Base-by-base conservation (phyloP, 2,797 vertebrate genomes). In the Atherinosoma microstoma region DNA sequence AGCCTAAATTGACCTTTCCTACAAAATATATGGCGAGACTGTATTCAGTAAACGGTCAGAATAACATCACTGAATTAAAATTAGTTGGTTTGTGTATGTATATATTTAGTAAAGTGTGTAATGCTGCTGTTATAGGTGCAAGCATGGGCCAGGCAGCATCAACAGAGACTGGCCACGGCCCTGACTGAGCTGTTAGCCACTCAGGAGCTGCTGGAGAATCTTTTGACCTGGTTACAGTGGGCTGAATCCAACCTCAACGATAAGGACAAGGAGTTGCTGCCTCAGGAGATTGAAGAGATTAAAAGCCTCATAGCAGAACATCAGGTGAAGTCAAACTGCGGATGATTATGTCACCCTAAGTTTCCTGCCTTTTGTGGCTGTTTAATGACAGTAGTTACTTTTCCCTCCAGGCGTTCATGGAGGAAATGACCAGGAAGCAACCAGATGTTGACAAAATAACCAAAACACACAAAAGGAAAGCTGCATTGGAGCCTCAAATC, bases 361-460 rank as follows among this genome's bases (percentile, higher is more conserved):
- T 40, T 34, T 18, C 29, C 11, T 34, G 56, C 10, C 53, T 35
- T 27, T 18, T n/a, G 0, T 27, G 6, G 45, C 24, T 57, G 10
- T 45, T 63, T 45, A 6, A 35, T 47, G 56, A 70, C 49, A 67
- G 45, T 24, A 64, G 38, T 71, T 81, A 15, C 56, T 78, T 60
- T 38, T 58, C 42, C 10, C 85, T 92, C 74, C 87, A 99, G 98
- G 94, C 87, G 0, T 99, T 99, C 87, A 98, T 99, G 98, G 98
- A 99, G 89, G 98, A 99, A 96, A 99, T 99, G 97, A 99, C 98
- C 83, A 96, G 97, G 93, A 99, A 99, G 88, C 98, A 99, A 80
- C 98, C 98, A 78, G 97, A 99, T 88, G 98, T 99, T 85, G 98
- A 99, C 92, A 99, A 96, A 94, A 96, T 99, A 83, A 99, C 98